Evolutionary conservation across 92 coral and sea anemone species (phyloP), one percentile per base, ranked within the genome.

Genomic region (Parazoanthus atlanticus): DNA sequence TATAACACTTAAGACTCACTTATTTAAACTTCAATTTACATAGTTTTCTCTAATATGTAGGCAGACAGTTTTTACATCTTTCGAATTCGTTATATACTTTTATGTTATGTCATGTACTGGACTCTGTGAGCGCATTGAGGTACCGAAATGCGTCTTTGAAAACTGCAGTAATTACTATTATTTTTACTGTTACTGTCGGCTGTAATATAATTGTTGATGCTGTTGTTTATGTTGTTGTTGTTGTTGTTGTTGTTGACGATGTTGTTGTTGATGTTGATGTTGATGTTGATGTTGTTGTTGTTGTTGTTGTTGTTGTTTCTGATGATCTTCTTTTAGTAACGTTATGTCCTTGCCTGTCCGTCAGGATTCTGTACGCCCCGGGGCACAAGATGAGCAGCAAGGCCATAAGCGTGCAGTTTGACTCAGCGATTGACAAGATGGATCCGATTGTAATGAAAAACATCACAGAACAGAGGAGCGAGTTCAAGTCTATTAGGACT

Each of bases 321-420:
- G 64, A 23, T 77, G 32, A 25, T 52, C 58, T 31, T 28, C 6
- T 54, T 61, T 15, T 80, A 19, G 16, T 69, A 16, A 49, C 69
- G 40, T 17, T 15, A 40, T 11, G 2, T 43, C 9, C 75, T 46
- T 28, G 17, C 56, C 21, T 78, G 2, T 5, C 56, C 3, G 54
- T 33, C 81, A 94, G 96, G 81, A 82, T 94, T 40, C 81, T 94
- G 36, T 94, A 94, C 85, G 81, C 82, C 5, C 90, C 93, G 0
- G 96, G 92, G 13, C 91, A 88, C 32, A 82, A 61, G 82, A 78
- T 93, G 88, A 79, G 79, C 1, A 76, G 88, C 2, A 46, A 72
- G 28, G 86, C 32, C 54, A 89, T 93, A 16, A 89, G 90, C 49
- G 90, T 93, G 76, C 90, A 91, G 85, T 89, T 95, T 8, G 88